phyloP scores from a whole-genome alignment of 2,113 vertebrate species.

The Xenopus tropicalis region DNA sequence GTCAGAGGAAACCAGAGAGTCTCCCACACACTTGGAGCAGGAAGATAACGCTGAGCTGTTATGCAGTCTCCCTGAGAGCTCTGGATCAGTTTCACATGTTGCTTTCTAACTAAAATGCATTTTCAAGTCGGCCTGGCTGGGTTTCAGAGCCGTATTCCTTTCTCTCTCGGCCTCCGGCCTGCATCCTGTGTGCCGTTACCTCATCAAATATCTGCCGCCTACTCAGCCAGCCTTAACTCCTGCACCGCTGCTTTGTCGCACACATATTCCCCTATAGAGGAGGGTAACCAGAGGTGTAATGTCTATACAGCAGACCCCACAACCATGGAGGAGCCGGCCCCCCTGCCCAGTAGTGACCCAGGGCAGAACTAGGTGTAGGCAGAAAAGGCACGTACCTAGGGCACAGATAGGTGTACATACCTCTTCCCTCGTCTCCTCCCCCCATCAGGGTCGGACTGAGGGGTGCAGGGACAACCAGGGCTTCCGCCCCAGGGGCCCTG shows the following conservation, averaged over 20 bases:
- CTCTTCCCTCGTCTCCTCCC: too few relatives aligned
- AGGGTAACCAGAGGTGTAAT: too few relatives aligned
- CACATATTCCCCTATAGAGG: too few relatives aligned
- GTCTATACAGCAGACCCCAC: too few relatives aligned
- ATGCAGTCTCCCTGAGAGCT: slow-evolving; percentile 56
- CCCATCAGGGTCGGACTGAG: too few relatives aligned
- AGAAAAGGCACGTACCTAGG: too few relatives aligned
- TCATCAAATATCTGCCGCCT: slow-evolving; percentile 39
- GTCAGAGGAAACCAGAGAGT: slow-evolving; percentile 68
- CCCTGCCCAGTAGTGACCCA: too few relatives aligned
- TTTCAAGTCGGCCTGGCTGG: slow-evolving; percentile 47
- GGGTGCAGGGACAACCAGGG: too few relatives aligned
- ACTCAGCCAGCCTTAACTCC: slow-evolving; percentile 26
- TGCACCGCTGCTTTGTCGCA: not conserved
- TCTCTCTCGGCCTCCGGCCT: slow-evolving; percentile 23
- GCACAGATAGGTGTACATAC: too few relatives aligned
- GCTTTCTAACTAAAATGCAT: slow-evolving; percentile 59
- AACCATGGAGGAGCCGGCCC: too few relatives aligned
- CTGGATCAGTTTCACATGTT: slow-evolving; percentile 62
- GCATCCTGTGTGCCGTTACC: slow-evolving; percentile 42
- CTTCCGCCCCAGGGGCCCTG: too few relatives aligned
- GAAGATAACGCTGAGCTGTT: slow-evolving; percentile 64
- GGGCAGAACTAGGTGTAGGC: too few relatives aligned
- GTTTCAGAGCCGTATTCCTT: slow-evolving; percentile 37
- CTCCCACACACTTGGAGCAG: slow-evolving; percentile 69